Percentiles rank a stretch among this genome's conserved stretches.
Conservation (phyloP, 2,797 vertebrate species). For the Mycteria americana region DNA sequence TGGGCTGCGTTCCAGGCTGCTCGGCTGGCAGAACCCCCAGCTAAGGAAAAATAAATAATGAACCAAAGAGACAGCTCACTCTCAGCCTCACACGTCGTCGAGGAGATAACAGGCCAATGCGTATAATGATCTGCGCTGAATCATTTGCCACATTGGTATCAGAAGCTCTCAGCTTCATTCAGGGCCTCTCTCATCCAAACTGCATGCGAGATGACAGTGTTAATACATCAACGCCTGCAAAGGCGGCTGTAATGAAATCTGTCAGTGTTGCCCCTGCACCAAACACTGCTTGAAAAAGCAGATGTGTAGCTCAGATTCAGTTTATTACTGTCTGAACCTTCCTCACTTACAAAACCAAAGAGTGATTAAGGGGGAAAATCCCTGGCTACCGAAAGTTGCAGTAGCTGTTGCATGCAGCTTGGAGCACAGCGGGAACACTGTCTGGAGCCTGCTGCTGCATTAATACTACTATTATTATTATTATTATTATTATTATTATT, state of each 20-base stretch:
- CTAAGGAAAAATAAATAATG: constrained; percentile 34
- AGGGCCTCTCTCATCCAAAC: constrained; percentile 32
- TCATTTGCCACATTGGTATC: constrained; percentile 54
- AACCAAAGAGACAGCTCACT: constrained; percentile 48
- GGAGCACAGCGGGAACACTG: neutral
- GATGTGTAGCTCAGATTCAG: constrained; percentile 37
- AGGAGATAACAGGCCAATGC: constrained; percentile 38
- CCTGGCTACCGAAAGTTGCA: neutral
- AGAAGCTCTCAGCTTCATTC: constrained; percentile 55
- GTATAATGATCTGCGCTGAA: constrained; percentile 53
- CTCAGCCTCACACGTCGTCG: constrained; percentile 10
- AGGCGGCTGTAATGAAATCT: constrained; percentile 41
- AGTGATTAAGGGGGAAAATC: neutral
- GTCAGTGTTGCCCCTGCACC: constrained; percentile 56
- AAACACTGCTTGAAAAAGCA: constrained; percentile 57
- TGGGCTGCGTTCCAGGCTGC: neutral
- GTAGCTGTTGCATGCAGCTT: neutral
- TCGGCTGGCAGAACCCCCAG: neutral
- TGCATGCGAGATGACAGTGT: constrained; percentile 42
- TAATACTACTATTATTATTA: neutral
- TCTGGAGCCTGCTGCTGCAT: neutral
- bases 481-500: neutral
- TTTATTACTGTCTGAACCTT: constrained; percentile 36
- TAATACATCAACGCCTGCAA: constrained; percentile 53
- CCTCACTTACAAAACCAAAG: neutral